A percentile compares a stretch with the other conserved stretches of the same genome.
phyloP scores from a whole-genome alignment of 2,113 vertebrate species.

The Plecotus auritus region DNA sequence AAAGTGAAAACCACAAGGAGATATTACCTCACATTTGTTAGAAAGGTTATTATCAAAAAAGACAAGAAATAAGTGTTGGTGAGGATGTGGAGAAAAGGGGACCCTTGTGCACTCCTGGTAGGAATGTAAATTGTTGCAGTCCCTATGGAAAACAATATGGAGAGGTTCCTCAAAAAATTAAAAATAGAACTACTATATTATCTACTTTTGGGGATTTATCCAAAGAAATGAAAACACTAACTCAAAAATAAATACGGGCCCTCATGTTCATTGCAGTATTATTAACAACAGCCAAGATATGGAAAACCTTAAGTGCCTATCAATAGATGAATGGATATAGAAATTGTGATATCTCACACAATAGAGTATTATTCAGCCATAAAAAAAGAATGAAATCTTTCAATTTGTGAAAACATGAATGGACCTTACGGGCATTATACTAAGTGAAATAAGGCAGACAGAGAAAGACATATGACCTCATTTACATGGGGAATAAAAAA shows the following conservation, averaged over 20 bases:
- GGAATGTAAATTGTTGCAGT: not conserved
- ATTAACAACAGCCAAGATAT: not conserved
- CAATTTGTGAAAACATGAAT: not conserved
- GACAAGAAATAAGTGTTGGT: not conserved
- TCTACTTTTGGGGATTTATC: not conserved
- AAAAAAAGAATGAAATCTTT: not conserved
- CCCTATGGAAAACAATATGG: not conserved
- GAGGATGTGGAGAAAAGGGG: not conserved
- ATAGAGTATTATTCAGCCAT: not conserved
- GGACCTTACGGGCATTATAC: not conserved
- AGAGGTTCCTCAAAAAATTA: not conserved
- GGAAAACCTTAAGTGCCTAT: not conserved
- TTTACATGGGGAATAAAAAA: not conserved
- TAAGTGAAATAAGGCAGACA: not conserved
- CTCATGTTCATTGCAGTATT: not conserved
- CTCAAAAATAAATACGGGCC: not conserved
- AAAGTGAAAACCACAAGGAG: not conserved
- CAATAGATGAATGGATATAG: not conserved
- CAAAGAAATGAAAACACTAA: not conserved
- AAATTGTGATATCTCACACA: not conserved
- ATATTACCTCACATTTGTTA: not conserved
- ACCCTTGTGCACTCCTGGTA: not conserved
- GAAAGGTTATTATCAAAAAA: not conserved
- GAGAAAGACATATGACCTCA: not conserved
- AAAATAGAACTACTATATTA: not conserved